Evolutionary conservation across 1,140 invertebrate species (phyloP).

Genomic region (Philopotamus ludificatus): DNA sequence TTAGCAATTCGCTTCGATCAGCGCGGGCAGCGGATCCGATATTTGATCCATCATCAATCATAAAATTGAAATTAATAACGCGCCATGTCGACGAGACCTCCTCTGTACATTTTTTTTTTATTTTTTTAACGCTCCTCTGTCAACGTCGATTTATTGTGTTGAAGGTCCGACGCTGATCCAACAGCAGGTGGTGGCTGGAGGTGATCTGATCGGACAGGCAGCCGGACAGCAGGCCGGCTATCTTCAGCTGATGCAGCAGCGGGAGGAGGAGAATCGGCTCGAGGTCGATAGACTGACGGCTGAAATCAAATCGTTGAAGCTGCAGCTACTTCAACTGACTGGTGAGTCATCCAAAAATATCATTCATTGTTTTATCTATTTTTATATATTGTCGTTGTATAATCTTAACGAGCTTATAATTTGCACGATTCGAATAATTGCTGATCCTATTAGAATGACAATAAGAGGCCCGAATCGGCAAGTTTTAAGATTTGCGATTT

Average conservation of each 20-base stretch:
- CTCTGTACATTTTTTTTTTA: constrained; percentile 22
- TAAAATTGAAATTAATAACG: constrained; percentile 20
- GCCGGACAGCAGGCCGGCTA: constrained; percentile 45
- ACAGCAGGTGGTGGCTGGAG: constrained; percentile 43
- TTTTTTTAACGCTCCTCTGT: constrained; percentile 10
- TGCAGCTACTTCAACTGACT: constrained; percentile 59
- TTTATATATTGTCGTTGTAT: too few species aligned
- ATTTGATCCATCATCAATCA: constrained; percentile 10
- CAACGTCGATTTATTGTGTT: constrained; percentile 28
- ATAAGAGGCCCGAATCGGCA: too few species aligned
- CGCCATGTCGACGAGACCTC: background rate
- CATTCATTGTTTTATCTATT: too few species aligned
- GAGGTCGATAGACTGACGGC: constrained; percentile 61
- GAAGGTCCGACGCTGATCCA: constrained; percentile 48
- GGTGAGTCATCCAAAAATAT: too few species aligned
- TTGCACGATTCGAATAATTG: too few species aligned
- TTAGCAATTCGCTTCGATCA: too few species aligned
- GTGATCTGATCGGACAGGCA: constrained; percentile 39
- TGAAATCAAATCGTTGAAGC: constrained; percentile 61
- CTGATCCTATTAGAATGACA: too few species aligned
- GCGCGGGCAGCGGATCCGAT: constrained; percentile 13
- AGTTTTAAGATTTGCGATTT: too few species aligned
- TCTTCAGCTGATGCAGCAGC: constrained; percentile 55
- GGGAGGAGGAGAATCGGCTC: constrained; percentile 59
- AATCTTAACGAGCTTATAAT: too few species aligned